Percentiles rank a stretch among this genome's conserved stretches.
phyloP scores from a whole-genome alignment of 2,888 invertebrate genomes.

The Nomada lathburiana region DNA sequence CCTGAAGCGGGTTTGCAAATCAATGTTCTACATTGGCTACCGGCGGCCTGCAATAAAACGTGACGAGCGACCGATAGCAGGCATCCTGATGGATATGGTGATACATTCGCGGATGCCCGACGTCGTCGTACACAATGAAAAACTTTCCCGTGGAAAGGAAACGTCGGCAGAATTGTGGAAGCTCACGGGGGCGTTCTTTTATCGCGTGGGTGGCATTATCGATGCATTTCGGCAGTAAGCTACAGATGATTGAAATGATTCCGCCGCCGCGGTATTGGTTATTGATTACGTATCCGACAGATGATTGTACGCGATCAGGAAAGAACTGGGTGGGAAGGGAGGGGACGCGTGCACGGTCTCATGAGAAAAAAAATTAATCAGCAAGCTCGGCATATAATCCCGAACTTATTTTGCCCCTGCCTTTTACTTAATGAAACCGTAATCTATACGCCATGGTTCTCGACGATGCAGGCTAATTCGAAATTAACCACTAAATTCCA shows the following conservation, averaged over 20 bases:
- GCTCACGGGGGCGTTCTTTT: constrained; percentile 35
- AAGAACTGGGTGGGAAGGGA: constrained; percentile 1
- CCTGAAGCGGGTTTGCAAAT: constrained; percentile 57
- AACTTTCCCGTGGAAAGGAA: constrained; percentile 36
- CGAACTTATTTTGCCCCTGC: constrained; percentile 22
- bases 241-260: constrained; percentile 47
- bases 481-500: constrained; percentile 46
- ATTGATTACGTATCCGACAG: constrained; percentile 59
- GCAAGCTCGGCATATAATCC: constrained; percentile 39
- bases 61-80: constrained; percentile 49
- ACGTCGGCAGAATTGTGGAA: constrained; percentile 38
- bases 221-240: constrained; percentile 49
- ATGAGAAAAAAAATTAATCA: constrained; percentile 52
- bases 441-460: constrained; percentile 39
- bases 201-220: constrained; percentile 61
- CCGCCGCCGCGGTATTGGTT: constrained; percentile 49
- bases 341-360: constrained; percentile 11
- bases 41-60: constrained; percentile 58
- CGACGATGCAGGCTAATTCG: constrained; percentile 20
- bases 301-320: constrained; percentile 62
- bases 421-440: constrained; percentile 54
- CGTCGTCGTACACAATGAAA: constrained; percentile 44
- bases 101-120: constrained; percentile 43
- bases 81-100: constrained; percentile 41
- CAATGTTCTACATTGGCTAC: constrained; percentile 58